A percentile compares a stretch with the other conserved stretches of the same genome.
Evolutionary conservation across 2,888 invertebrate species (phyloP).

Genomic region (Atethmia centrago): DNA sequence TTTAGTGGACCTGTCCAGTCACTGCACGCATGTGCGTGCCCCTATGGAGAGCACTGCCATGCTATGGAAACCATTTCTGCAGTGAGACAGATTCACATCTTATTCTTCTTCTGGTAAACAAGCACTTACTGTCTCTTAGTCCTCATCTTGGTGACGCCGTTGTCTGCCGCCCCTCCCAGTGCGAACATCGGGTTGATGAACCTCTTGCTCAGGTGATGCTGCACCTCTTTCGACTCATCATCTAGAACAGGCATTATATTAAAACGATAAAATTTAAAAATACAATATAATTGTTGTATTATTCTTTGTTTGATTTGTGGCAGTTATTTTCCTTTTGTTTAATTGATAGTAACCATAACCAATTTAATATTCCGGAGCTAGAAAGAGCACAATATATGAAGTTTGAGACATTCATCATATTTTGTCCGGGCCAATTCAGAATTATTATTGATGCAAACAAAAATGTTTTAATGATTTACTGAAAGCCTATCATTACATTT

Average conservation of each 20-base stretch:
- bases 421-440: not conserved
- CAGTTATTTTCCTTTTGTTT: too few relatives aligned
- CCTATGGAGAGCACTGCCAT: too few relatives aligned
- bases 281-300: too few relatives aligned
- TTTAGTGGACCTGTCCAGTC: too few relatives aligned
- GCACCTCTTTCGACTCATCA: constrained; percentile 16
- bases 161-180: constrained; percentile 69
- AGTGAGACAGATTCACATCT: too few relatives aligned
- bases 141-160: constrained; percentile 75
- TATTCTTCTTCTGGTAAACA: too few relatives aligned
- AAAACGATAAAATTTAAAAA: not conserved
- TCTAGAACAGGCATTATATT: constrained; percentile 44
- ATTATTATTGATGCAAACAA: too few relatives aligned
- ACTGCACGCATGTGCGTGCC: too few relatives aligned
- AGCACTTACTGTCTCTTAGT: constrained; percentile 79
- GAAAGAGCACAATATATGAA: not conserved
- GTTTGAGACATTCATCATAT: not conserved
- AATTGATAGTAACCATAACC: too few relatives aligned
- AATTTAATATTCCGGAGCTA: not conserved
- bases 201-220: constrained; percentile 75
- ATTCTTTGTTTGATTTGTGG: too few relatives aligned
- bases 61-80: too few relatives aligned
- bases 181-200: constrained; percentile 80
- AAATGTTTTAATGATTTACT: too few relatives aligned
- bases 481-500: not conserved